A percentile compares a stretch with the other conserved stretches of the same genome.
Conservation (phyloP, 1,140 invertebrate species). For the Panonychus citri region DNA sequence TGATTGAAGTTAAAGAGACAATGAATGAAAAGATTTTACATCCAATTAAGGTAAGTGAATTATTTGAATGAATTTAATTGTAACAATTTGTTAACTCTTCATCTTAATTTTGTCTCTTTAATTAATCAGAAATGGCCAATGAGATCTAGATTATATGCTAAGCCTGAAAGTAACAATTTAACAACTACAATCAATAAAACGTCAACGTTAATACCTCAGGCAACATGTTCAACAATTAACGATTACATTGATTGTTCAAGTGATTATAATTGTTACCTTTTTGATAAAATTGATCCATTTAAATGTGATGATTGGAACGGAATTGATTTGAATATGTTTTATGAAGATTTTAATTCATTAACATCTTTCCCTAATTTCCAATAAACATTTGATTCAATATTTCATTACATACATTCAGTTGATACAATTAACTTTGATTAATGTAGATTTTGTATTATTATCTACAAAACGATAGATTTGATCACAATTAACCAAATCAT, state of each 20-base stretch:
- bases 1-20: not conserved
- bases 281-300: not conserved
- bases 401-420: too few species aligned
- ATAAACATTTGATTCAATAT: too few species aligned
- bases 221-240: too few species aligned
- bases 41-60: slow-evolving; percentile 12
- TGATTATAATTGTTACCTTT: not conserved
- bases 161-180: not conserved
- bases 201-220: too few species aligned
- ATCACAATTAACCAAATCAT: too few species aligned
- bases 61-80: not conserved
- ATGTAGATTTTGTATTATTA: too few species aligned
- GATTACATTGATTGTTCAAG: not conserved
- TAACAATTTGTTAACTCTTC: not conserved
- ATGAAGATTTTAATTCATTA: too few species aligned
- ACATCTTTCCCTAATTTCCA: too few species aligned
- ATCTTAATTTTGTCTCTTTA: not conserved
- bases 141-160: slow-evolving; percentile 12
- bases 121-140: slow-evolving; percentile 14
- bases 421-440: too few species aligned
- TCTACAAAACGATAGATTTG: too few species aligned
- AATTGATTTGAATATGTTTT: not conserved
- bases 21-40: not conserved
- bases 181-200: too few species aligned
- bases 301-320: not conserved